Base-by-base conservation (phyloP, 2,888 invertebrate genomes). In the Hydrotaea cyrtoneurina region DNA sequence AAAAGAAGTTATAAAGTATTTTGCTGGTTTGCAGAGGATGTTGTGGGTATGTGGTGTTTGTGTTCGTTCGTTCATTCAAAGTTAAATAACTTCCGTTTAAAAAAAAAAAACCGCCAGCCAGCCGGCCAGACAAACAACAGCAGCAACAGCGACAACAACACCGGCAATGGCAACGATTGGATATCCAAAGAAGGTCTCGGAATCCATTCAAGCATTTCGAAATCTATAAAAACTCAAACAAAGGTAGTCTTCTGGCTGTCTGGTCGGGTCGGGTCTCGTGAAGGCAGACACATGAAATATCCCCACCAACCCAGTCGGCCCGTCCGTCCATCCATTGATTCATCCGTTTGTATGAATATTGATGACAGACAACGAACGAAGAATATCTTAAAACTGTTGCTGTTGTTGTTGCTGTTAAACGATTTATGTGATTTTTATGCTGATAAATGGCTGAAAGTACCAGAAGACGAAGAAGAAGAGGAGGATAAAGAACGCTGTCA, bases 381-480 rank as follows among this genome's bases (percentile, higher is more conserved):
- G 17, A 64, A 36, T 36, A 64, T 36, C 17, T n/a, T 17, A 23
- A 50, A 69, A 66, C 1, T 55, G 13, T 82, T 69, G 57, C 86
- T 74, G 71, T 82, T 88, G 31, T 39, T 55, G 13, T 79, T 69
- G 57, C 86, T 74, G 71, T 83, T 88, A 89, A 84, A 82, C 59
- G 79, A 91, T 91, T 91, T 91, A 91, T 91, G 89, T 87, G 87
- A 88, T 91, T 91, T 91, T 91, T 91, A 91, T 91, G 91, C 91
- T 90, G 89, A 91, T 90, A 88, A 88, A 89, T 72, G 53, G 39
- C 57, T n/a, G 62, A 59, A 23, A 55, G 1, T 21, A 55, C 2
- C 2, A 31, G 7, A 31, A n/a, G 43, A 46, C 26, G 53, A 11
- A 50, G 23, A 31, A 62, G 71, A 78, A 66, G 19, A 64, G 10